Base-by-base conservation (phyloP, 2,113 vertebrate genomes). In the Etheostoma spectabile region DNA sequence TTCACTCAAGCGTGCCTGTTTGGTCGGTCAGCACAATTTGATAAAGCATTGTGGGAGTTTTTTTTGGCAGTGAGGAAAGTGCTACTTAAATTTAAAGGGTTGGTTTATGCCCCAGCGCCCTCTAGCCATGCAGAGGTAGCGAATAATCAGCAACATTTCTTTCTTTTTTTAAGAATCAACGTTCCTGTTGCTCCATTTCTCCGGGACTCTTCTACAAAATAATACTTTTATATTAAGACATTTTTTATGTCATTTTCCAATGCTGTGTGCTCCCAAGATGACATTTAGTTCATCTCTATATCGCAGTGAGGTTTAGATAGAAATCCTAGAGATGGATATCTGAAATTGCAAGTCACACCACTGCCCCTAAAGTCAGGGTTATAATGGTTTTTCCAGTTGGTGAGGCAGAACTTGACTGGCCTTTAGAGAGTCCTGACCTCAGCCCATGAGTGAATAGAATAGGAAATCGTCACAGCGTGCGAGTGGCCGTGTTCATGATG, bases 21-120 rank as follows among this genome's bases (percentile, higher is more conserved):
- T 30, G 71, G 67, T 74, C 18, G 56, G 78, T 90, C 90, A 80
- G 88, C 83, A 86, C 74, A 76, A 76, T 89, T 78, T 62, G 68
- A 77, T 75, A n/a, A 74, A 62, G 74, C 59, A 66, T 46, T 21
- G 64, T 52, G 52, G 85, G 52, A 24, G 18, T 27, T 11, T 62
- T 79, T 21, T 79, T 65, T 72, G 70, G 45, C 62, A n/a, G 33
- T 8, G n/a, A 59, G 67, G 42, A 22, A 38, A 53, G 80, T 55
- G 52, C 56, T 8, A 16, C 27, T 66, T 24, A 51, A 71, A 69
- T 67, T 64, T 49, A 67, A 67, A 65, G 8, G n/a, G 13, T 11
- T 11, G 24, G 21, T 57, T 75, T 33, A 59, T 69, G 13, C 2
- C 42, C 42, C 16, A 33, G 24, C 24, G 6, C 7, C 27, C 52